Base-by-base conservation (phyloP, 1,140 invertebrate genomes). In the Drosophila arizonae region DNA sequence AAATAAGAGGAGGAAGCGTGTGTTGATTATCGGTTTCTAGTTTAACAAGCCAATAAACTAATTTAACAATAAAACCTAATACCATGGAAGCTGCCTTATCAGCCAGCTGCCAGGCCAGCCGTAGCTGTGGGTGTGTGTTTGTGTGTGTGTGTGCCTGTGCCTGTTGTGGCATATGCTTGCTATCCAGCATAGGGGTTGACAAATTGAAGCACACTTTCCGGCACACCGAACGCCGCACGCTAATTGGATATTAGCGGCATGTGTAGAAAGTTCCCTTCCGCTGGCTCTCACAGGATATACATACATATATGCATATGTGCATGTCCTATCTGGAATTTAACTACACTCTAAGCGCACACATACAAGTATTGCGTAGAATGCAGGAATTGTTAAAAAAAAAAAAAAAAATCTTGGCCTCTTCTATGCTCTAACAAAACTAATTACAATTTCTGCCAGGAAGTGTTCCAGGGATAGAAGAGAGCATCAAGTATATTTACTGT, bases 31-130 rank as follows among this genome's bases (percentile, higher is more conserved):
- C 81, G 81, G 43, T 46, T 87, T 87, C 21, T 87, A 76, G 82
- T 87, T 68, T 72, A 82, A 82, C 82, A 88, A 79, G 82, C 84
- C 84, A 87, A 86, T 86, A 86, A 39, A 87, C 82, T 87, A 87
- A 88, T 84, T 87, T 86, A 17, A 81, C 79, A 81, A 88, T 77
- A 81, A 87, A 87, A 79, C 75, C 68, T 54, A 67, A 68, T 67
- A 54, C 64, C 62, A 68, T 72, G 72, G 70, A 64, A 79, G 76
- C 72, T 84, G 66, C 79, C 79, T 87, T 87, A 88, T 88, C 82
- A 88, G 76, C 56, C 43, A 48, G 33, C 41, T 28, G 50, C 63
- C 72, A 67, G 57, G 33, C 33, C 66, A 77, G 17, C 4, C 15
- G 1, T 24, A 45, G 43, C 6, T 55, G 46, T 30, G 39, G 51